Percentiles rank a stretch among this genome's conserved stretches.
phyloP scores from a whole-genome alignment of 2,797 vertebrate genomes.

The Helarctos malayanus region DNA sequence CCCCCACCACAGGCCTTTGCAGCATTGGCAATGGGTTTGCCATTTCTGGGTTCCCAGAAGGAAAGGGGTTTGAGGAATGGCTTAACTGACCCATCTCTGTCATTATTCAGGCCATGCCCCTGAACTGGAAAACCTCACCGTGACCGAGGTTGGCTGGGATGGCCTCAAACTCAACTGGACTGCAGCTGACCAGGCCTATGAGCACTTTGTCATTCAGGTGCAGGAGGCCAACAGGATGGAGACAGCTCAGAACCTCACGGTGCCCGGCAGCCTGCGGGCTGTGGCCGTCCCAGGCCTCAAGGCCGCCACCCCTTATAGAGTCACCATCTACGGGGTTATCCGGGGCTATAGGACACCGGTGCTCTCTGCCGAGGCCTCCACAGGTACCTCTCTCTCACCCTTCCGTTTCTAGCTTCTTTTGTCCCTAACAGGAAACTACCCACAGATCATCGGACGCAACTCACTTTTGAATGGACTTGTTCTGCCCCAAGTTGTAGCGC shows the following conservation, averaged over 20 bases:
- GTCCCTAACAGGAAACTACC: constrained; percentile 51
- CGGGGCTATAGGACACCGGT: constrained; percentile 91
- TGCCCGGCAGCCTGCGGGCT: constrained; percentile 91
- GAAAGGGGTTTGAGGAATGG: neutral
- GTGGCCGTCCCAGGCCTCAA: constrained; percentile 91
- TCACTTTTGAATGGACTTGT: neutral
- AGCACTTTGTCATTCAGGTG: constrained; percentile 96
- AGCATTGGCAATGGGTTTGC: neutral
- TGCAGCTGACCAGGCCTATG: constrained; percentile 90
- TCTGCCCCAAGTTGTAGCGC: neutral
- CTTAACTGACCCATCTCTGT: constrained; percentile 78
- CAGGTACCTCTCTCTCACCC: constrained; percentile 92
- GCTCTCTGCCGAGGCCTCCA: constrained; percentile 92
- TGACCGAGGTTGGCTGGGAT: constrained; percentile 93
- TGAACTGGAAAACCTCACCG: constrained; percentile 90
- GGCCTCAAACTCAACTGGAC: constrained; percentile 95
- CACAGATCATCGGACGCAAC: neutral
- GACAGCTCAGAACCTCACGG: constrained; percentile 90
- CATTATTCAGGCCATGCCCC: constrained; percentile 90
- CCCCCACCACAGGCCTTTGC: neutral
- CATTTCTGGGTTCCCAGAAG: neutral
- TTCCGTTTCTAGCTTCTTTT: constrained; percentile 9
- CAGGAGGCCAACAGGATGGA: constrained; percentile 91
- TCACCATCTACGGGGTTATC: constrained; percentile 93
- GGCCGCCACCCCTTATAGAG: constrained; percentile 92